Evolutionary conservation across 1,140 invertebrate species (phyloP).

Genomic region (Drosophila nikananu): DNA sequence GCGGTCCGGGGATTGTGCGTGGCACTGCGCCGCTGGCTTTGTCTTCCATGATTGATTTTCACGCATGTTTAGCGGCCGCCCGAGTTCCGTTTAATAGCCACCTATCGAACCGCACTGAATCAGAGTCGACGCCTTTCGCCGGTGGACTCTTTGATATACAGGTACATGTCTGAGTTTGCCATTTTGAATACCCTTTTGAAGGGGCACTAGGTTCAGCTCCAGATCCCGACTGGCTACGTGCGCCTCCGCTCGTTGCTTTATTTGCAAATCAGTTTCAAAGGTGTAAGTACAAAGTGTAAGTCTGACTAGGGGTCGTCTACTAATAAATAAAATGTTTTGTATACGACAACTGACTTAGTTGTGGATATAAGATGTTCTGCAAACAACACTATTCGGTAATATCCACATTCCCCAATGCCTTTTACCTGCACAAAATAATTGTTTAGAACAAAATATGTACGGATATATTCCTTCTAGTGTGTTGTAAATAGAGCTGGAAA

Average conservation of each 20-base stretch:
- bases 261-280: background rate
- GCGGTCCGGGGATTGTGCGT: conserved; percentile 16
- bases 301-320: too few species aligned
- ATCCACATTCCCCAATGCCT: too few species aligned
- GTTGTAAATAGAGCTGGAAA: too few species aligned
- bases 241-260: background rate
- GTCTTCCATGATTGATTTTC: conserved; percentile 73
- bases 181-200: conserved; percentile 9
- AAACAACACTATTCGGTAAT: too few species aligned
- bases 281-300: background rate
- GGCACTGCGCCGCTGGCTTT: conserved; percentile 27
- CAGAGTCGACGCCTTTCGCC: conserved; percentile 61
- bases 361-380: background rate
- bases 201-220: background rate
- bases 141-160: conserved; percentile 16
- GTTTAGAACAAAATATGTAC: too few species aligned
- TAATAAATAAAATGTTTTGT: too few species aligned
- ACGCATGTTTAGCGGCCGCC: conserved; percentile 60
- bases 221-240: background rate
- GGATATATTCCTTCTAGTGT: background rate
- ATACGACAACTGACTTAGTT: background rate
- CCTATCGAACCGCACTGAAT: conserved; percentile 6
- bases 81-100: conserved; percentile 61
- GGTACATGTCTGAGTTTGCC: conserved; percentile 6
- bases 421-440: too few species aligned